Evolutionary conservation across 2,113 vertebrate species (phyloP).

Genomic region (Crotalus helleri): DNA sequence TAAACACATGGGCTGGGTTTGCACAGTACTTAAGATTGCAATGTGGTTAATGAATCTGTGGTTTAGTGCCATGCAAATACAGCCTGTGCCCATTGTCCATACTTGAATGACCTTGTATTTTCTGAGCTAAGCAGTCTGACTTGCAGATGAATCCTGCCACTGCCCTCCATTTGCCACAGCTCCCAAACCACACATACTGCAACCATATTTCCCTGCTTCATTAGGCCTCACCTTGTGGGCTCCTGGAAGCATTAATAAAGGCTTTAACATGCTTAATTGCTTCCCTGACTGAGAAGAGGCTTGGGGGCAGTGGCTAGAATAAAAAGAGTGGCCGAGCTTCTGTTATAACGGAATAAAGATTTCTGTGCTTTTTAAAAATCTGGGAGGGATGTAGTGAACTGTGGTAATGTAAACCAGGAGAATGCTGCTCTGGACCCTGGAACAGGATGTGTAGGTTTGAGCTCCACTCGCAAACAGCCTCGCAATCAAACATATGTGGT

Average conservation of each 20-base stretch:
- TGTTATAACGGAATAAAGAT: neutral
- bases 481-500: neutral
- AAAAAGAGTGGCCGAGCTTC: neutral
- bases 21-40: neutral
- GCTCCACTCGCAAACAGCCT: neutral
- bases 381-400: neutral
- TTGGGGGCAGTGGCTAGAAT: neutral
- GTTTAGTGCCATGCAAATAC: neutral
- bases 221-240: conserved; percentile 3
- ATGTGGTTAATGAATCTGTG: neutral
- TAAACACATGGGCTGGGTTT: neutral
- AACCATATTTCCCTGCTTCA: neutral
- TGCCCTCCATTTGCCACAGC: neutral
- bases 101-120: neutral
- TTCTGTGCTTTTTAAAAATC: neutral
- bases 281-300: conserved; percentile 18
- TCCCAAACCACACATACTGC: neutral
- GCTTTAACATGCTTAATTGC: conserved; percentile 12
- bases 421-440: neutral
- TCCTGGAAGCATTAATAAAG: conserved; percentile 15
- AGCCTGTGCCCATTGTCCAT: neutral
- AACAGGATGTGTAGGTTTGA: neutral
- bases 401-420: neutral
- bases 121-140: neutral
- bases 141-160: neutral